Base-by-base conservation (phyloP, 2,797 vertebrate species). In the Pyrrhura leucotis region DNA sequence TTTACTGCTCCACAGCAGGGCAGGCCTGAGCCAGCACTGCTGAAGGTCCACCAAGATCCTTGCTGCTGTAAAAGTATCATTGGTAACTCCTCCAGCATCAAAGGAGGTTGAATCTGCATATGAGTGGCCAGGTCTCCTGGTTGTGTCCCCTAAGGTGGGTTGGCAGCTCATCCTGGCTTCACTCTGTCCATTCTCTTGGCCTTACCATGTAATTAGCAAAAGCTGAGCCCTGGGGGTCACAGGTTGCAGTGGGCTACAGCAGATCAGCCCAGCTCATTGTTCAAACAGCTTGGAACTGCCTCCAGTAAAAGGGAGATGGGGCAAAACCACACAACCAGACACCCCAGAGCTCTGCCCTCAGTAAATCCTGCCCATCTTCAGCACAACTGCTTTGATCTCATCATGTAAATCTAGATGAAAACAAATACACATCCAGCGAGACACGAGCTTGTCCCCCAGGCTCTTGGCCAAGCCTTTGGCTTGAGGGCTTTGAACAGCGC, bases 361-460 rank as follows among this genome's bases (percentile, higher is more conserved):
- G 86, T 83, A 47, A 87, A 82, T 73, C 71, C 80, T 10, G 8
- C 6, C 66, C 21, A 59, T 71, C 86, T 66, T 45, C 75, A 31
- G 85, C 1, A 25, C 89, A 80, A 90, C 93, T 91, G 92, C 94
- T 88, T 95, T 96, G 92, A 92, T 94, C 95, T 88, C 89, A 4
- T 26, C 65, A 7, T 78, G 89, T 78, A 92, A 85, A 91, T 73
- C 58, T 26, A 58, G 68, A 67, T 82, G 84, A 62, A 89, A 94
- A 94, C 92, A 95, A 95, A 95, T 15, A 19, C 42, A 28, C 29
- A 65, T 47, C 85, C 90, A 92, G 75, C 0, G n/a, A 63, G 94
- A 54, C 90, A 50, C 0, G 2, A 88, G 95, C 68, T 85, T 2
- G 28, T 7, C 84, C 53, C 8, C 54, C 86, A 88, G 95, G 96